These are phyloP conservation scores for Melanotaenia pygmaea DNA, from an alignment of 2,797 vertebrate species.

Conservation along the genomic window DNA sequence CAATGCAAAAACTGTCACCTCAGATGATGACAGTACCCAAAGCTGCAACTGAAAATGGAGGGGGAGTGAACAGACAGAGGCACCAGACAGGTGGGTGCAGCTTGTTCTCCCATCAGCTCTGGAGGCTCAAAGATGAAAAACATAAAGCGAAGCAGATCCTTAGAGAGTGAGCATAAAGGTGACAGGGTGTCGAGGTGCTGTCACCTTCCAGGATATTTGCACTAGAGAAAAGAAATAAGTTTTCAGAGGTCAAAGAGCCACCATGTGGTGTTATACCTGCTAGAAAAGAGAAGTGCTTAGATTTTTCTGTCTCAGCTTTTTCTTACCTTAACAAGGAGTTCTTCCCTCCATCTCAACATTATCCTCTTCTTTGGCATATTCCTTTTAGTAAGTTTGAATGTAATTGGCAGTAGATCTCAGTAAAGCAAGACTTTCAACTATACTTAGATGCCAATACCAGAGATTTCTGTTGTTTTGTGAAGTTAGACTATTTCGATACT, in stretches of 20 bases:
- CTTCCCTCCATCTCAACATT: constrained; percentile 31
- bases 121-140: constrained; percentile 42
- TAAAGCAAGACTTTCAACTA: constrained; percentile 33
- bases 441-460: constrained; percentile 15
- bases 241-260: constrained; percentile 54
- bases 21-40: constrained; percentile 20
- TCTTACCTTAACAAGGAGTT: constrained; percentile 30
- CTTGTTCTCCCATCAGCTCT: constrained; percentile 41
- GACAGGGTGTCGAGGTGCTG: constrained; percentile 59
- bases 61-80: constrained; percentile 36
- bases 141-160: constrained; percentile 30
- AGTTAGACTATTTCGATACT: constrained; percentile 5
- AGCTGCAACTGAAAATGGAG: constrained; percentile 16
- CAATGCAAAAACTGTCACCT: not conserved
- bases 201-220: constrained; percentile 49
- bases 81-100: constrained; percentile 36
- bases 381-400: constrained; percentile 25
- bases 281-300: constrained; percentile 10
- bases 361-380: constrained; percentile 24
- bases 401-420: constrained; percentile 23
- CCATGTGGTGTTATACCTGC: constrained; percentile 22
- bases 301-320: constrained; percentile 36
- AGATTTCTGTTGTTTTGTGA: not conserved
- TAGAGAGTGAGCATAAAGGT: constrained; percentile 47
- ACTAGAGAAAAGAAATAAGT: constrained; percentile 31